A percentile compares a stretch with the other conserved stretches of the same genome.
phyloP scores from a whole-genome alignment of 2,888 invertebrate genomes.

The Choristoneura rosaceana region DNA sequence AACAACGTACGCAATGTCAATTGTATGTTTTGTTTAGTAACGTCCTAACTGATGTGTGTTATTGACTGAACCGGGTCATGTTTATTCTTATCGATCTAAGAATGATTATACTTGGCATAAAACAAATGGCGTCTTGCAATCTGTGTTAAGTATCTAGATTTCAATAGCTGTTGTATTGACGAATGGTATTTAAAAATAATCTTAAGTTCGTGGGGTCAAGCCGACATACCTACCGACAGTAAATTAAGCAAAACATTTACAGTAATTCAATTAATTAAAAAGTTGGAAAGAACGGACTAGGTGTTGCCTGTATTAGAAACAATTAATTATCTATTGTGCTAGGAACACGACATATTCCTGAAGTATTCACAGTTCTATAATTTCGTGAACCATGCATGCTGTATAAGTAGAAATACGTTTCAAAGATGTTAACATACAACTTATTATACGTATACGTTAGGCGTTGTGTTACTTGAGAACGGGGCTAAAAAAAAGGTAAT shows the following conservation, averaged over 20 bases:
- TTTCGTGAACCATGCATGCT: too few relatives aligned
- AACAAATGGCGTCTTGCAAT: slow-evolving; percentile 30
- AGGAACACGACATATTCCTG: too few relatives aligned
- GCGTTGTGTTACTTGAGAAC: too few relatives aligned
- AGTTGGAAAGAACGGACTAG: too few relatives aligned
- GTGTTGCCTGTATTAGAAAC: too few relatives aligned
- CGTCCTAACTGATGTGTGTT: slow-evolving; percentile 34
- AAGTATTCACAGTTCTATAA: too few relatives aligned
- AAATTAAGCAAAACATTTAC: not conserved
- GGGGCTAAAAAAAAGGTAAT: too few relatives aligned
- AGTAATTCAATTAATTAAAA: not conserved
- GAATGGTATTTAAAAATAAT: slow-evolving; percentile 1
- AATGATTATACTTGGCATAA: slow-evolving; percentile 24
- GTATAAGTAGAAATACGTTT: too few relatives aligned
- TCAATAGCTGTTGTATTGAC: slow-evolving; percentile 11
- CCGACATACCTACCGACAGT: not conserved
- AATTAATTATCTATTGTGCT: too few relatives aligned
- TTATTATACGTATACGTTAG: too few relatives aligned
- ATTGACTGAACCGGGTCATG: slow-evolving; percentile 36
- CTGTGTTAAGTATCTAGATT: slow-evolving; percentile 10
- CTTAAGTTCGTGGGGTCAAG: slow-evolving; percentile 13
- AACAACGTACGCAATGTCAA: slow-evolving; percentile 41
- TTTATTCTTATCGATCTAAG: slow-evolving; percentile 22
- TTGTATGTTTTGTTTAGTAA: slow-evolving; percentile 39
- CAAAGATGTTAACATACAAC: too few relatives aligned